Base-by-base conservation (phyloP, 2,888 invertebrate species). In the Augochlorella aurata region DNA sequence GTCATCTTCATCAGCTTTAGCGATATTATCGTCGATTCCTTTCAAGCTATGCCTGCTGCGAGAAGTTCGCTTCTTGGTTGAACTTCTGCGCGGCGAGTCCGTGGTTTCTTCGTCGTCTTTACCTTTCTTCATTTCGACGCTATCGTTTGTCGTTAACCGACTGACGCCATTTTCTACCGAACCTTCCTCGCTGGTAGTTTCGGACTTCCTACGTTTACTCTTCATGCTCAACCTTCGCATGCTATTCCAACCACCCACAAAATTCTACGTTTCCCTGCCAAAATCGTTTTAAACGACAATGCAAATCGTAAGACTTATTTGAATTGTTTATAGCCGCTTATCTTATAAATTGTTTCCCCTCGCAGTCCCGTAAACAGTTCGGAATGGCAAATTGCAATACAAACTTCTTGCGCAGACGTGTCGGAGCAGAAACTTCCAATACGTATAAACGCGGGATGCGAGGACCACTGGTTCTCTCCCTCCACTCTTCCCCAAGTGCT, bases 181-280 rank as follows among this genome's bases (percentile, higher is more conserved):
- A 79, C 92, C 92, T 79, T 89, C 91, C 61, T 92, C 91, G 84
- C 91, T 92, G 18, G 83, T 89, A 21, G 83, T 89, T 52, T 92
- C 93, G 24, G 91, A 92, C 88, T 92, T 92, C 79, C 89, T 91
- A 65, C 89, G 90, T 77, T 93, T 94, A 54, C 90, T 91, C 79
- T 92, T 93, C 92, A 92, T 92, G 69, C 91, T 91, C 79, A 93
- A 81, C 82, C 92, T 92, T 87, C 94, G 91, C 94, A 94, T 94
- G 80, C 83, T 85, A 87, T 54, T 69, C 58, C 9, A 16, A 12
- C 49, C n/a, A 0, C 16, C 18, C 45, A 29, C 49, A 79, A 79
- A 63, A 61, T 61, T 45, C 24, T 14, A 24, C 52, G 29, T 16
- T 45, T n/a, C 16, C 24, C 5, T 4, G 16, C 49, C n/a, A 16